These are phyloP conservation scores for Perccottus glenii DNA, from an alignment of 2,113 vertebrate genomes.

Conservation along the genomic window DNA sequence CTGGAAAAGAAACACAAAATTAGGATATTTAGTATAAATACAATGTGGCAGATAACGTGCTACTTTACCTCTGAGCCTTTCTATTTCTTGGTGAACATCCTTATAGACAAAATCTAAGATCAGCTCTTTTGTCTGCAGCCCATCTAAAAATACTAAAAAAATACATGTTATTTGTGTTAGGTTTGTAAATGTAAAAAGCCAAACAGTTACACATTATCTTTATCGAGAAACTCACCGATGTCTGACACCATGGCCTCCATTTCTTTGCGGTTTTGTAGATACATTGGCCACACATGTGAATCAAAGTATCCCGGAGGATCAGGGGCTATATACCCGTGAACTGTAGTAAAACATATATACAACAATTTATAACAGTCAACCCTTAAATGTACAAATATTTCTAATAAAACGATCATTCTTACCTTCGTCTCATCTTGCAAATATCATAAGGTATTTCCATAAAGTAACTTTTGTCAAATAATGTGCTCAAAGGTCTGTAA, in stretches of 20 bases:
- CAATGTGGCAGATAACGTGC: background rate
- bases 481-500: constrained; percentile 84
- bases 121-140: constrained; percentile 83
- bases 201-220: background rate
- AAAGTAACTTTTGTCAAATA: constrained; percentile 90
- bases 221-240: constrained; percentile 73
- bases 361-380: background rate
- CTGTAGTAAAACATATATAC: constrained; percentile 61
- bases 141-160: constrained; percentile 87
- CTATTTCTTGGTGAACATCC: constrained; percentile 79
- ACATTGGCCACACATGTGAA: constrained; percentile 95
- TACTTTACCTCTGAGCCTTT: constrained; percentile 75
- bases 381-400: background rate
- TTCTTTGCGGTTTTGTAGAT: constrained; percentile 85
- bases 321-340: constrained; percentile 86
- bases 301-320: constrained; percentile 92
- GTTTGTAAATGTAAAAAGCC: background rate
- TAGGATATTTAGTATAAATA: background rate
- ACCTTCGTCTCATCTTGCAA: constrained; percentile 90
- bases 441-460: constrained; percentile 90
- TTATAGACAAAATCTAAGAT: constrained; percentile 79
- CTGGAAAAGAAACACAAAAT: constrained; percentile 45
- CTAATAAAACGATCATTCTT: constrained; percentile 23
- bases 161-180: background rate
- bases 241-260: constrained; percentile 76